Conservation (phyloP, 2,888 invertebrate genomes). For the Phlogophora meticulosa region DNA sequence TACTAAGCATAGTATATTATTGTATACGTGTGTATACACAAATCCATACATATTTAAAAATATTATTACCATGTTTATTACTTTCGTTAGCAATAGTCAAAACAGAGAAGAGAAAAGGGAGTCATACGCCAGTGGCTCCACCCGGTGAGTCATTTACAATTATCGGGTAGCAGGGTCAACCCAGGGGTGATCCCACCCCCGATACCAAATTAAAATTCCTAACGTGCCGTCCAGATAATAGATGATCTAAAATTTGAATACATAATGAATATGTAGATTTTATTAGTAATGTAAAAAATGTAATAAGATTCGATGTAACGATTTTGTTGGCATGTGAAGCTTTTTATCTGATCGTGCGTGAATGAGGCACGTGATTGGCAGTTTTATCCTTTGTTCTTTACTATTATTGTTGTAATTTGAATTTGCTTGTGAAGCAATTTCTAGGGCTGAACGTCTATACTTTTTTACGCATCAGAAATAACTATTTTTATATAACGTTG, state of each 20-base stretch:
- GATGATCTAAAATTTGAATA: slow-evolving; percentile 79
- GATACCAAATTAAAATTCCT: slow-evolving; percentile 83
- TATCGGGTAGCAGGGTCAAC: slow-evolving; percentile 76
- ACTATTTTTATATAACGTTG: too few relatives aligned
- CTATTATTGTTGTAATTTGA: slow-evolving; percentile 8
- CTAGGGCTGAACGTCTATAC: background rate
- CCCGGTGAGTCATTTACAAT: slow-evolving; percentile 79
- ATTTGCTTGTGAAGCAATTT: slow-evolving; percentile 1
- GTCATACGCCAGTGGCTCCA: slow-evolving; percentile 13
- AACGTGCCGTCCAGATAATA: slow-evolving; percentile 77
- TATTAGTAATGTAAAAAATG: slow-evolving; percentile 63
- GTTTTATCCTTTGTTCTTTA: slow-evolving; percentile 29
- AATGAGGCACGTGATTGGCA: slow-evolving; percentile 34
- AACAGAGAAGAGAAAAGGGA: too few relatives aligned
- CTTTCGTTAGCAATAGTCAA: slow-evolving; percentile 36
- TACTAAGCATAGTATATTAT: too few relatives aligned
- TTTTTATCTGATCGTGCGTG: slow-evolving; percentile 39
- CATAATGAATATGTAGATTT: slow-evolving; percentile 68
- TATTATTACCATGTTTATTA: slow-evolving; percentile 49
- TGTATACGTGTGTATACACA: too few relatives aligned
- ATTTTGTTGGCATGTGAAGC: slow-evolving; percentile 23
- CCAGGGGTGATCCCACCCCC: slow-evolving; percentile 73
- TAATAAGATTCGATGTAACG: slow-evolving; percentile 54
- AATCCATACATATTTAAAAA: slow-evolving; percentile 11
- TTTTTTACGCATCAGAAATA: background rate